Percentiles rank a stretch among this genome's conserved stretches.
Evolutionary conservation across 1,140 invertebrate genomes (phyloP).

Genomic region (Drosophila sp.): DNA sequence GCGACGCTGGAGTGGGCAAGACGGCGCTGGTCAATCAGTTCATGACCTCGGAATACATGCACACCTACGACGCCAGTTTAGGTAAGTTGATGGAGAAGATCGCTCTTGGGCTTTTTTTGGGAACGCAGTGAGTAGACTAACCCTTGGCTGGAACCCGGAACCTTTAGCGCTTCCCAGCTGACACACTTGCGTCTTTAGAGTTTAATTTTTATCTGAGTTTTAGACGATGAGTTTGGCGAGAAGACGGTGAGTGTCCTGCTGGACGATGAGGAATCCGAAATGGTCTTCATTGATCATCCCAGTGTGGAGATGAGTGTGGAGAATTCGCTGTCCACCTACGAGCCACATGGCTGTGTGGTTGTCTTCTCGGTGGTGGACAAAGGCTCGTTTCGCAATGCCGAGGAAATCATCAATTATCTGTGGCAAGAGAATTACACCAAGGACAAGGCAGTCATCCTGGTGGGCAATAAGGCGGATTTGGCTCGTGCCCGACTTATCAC

Average conservation of each 20-base stretch:
- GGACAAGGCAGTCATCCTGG: conserved; percentile 93
- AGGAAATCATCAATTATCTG: conserved; percentile 91
- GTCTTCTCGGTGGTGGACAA: conserved; percentile 94
- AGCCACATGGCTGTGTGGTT: conserved; percentile 94
- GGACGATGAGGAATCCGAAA: conserved; percentile 94
- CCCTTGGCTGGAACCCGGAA: conserved; percentile 59
- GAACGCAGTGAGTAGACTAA: conserved; percentile 58
- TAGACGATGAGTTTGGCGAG: conserved; percentile 96
- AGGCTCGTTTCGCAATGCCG: conserved; percentile 89
- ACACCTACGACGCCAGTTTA: conserved; percentile 94
- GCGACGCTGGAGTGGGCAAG: conserved; percentile 94
- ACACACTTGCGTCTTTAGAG: conserved; percentile 68
- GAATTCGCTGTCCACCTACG: conserved; percentile 93
- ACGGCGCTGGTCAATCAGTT: conserved; percentile 94
- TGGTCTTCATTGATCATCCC: conserved; percentile 96
- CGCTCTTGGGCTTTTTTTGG: background rate
- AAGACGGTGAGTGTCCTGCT: conserved; percentile 95
- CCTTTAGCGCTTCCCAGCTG: conserved; percentile 61
- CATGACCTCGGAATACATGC: conserved; percentile 97
- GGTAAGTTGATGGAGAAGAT: conserved; percentile 85
- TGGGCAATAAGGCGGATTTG: conserved; percentile 96
- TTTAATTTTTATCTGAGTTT: conserved; percentile 84
- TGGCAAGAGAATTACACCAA: conserved; percentile 91
- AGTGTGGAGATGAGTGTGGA: conserved; percentile 93
- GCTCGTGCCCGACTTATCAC: conserved; percentile 92